Conservation (phyloP, 2,797 vertebrate genomes). For the Chaunax sp. region DNA sequence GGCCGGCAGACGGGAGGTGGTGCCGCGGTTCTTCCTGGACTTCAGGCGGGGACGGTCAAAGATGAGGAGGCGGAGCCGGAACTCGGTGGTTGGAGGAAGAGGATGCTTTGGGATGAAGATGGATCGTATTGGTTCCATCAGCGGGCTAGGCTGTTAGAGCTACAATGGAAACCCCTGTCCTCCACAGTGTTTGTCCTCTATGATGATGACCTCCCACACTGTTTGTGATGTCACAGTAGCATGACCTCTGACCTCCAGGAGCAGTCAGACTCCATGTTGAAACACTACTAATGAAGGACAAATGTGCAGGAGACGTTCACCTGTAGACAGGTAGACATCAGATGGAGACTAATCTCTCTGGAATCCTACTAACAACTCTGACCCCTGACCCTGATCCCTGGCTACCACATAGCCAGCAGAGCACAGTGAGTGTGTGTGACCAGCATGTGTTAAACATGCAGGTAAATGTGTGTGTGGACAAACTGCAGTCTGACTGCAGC, state of each 20-base stretch:
- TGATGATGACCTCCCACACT: neutral
- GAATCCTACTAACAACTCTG: conserved; percentile 22
- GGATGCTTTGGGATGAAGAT: conserved; percentile 86
- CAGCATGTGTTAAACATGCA: conserved; percentile 30
- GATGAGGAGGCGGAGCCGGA: conserved; percentile 73
- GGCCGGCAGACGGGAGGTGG: conserved; percentile 1
- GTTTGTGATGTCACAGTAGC: conserved; percentile 14
- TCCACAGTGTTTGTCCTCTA: neutral
- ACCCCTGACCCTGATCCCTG: conserved; percentile 52
- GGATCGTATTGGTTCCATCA: conserved; percentile 84
- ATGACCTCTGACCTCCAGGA: conserved; percentile 52
- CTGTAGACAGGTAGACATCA: conserved; percentile 10
- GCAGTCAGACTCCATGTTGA: conserved; percentile 43
- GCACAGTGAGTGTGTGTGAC: conserved; percentile 6
- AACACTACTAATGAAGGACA: conserved; percentile 37
- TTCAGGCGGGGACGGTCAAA: conserved; percentile 68
- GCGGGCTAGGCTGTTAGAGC: conserved; percentile 81
- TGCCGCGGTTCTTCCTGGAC: conserved; percentile 63
- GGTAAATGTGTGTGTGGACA: conserved; percentile 27
- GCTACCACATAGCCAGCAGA: conserved; percentile 54
- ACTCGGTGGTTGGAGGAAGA: conserved; percentile 67
- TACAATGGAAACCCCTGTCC: conserved; percentile 1
- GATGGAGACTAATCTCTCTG: neutral
- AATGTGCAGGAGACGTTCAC: neutral
- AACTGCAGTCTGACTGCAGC: conserved; percentile 14